Percentiles rank a stretch among this genome's conserved stretches.
Conservation (phyloP, 2,113 vertebrate genomes). For the Zootoca vivipara region DNA sequence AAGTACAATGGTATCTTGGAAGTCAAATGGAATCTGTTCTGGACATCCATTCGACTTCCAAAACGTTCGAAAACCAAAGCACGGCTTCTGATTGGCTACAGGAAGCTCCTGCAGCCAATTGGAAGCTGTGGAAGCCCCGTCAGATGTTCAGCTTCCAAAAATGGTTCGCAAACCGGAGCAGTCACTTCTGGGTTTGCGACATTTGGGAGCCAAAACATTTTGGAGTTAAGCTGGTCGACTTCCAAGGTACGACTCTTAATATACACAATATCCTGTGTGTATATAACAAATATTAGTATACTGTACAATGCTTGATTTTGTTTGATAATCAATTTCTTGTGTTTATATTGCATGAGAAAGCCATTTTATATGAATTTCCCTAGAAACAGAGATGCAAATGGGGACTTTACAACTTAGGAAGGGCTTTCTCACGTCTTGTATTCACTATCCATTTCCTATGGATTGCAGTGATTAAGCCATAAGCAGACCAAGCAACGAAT, state of each 20-base stretch:
- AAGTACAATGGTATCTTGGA: not conserved
- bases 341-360: not conserved
- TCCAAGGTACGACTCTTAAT: too few relatives aligned
- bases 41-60: too few relatives aligned
- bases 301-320: not conserved
- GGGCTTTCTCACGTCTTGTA: not conserved
- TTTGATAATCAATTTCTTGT: not conserved
- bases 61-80: too few relatives aligned
- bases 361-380: not conserved
- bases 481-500: not conserved
- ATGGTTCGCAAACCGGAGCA: too few relatives aligned
- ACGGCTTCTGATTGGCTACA: too few relatives aligned
- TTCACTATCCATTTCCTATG: not conserved
- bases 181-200: too few relatives aligned
- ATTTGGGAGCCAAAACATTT: too few relatives aligned
- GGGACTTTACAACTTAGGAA: not conserved
- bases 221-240: too few relatives aligned
- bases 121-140: too few relatives aligned
- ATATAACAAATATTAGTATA: not conserved
- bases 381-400: not conserved
- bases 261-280: not conserved
- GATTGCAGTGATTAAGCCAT: not conserved
- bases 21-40: too few relatives aligned
- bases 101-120: too few relatives aligned
- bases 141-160: too few relatives aligned